Evolutionary conservation across 2,797 vertebrate species (phyloP).

Genomic region (Cygnus olor): DNA sequence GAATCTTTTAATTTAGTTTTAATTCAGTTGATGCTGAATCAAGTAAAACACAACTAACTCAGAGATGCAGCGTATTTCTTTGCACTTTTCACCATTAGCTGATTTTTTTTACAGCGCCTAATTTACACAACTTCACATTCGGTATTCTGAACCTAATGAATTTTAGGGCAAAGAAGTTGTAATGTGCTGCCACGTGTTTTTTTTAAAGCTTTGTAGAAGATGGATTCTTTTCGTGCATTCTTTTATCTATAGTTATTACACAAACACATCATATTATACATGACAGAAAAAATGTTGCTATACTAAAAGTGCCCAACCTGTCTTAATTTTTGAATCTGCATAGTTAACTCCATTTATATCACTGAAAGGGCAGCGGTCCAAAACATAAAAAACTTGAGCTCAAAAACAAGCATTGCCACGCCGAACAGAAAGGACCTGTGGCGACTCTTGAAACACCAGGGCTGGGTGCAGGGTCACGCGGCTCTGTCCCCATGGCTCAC

Average conservation of each 20-base stretch:
- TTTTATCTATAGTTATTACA: background rate
- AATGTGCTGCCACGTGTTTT: background rate
- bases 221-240: background rate
- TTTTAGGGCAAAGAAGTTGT: background rate
- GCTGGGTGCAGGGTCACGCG: background rate
- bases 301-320: background rate
- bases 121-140: rapidly evolving
- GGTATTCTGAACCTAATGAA: background rate
- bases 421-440: background rate
- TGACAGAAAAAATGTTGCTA: background rate
- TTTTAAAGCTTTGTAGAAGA: background rate
- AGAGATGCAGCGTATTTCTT: background rate
- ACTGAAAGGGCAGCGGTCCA: background rate
- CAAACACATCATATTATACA: background rate
- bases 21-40: background rate
- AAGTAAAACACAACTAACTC: background rate
- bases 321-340: background rate
- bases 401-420: background rate
- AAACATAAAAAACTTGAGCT: background rate
- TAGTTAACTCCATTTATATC: background rate
- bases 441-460: background rate
- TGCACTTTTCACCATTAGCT: background rate
- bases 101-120: background rate
- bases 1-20: background rate
- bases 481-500: background rate